Evolutionary conservation across 1,140 invertebrate species (phyloP).

Genomic region (Tribolium castaneum): DNA sequence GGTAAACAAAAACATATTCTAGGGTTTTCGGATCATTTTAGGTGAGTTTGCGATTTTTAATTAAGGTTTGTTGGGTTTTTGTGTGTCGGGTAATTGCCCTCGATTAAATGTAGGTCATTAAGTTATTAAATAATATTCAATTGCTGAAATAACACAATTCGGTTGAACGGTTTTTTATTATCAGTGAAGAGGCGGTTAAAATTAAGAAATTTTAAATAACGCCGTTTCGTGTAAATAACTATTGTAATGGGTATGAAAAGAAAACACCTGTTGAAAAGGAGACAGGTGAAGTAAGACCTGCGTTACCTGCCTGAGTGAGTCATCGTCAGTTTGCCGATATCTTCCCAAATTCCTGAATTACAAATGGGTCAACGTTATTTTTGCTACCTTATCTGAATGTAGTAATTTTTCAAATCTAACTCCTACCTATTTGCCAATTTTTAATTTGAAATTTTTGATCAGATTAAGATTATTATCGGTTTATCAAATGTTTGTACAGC

Average conservation of each 20-base stretch:
- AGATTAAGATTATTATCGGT: too few species aligned
- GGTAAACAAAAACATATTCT: slow-evolving; percentile 27
- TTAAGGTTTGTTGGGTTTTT: too few species aligned
- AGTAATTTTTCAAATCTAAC: too few species aligned
- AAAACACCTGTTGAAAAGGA: slow-evolving; percentile 25
- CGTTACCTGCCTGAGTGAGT: slow-evolving; percentile 10
- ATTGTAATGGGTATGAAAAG: too few species aligned
- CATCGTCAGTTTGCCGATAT: not conserved
- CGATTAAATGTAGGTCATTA: not conserved
- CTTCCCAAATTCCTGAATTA: too few species aligned
- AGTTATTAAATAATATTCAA: not conserved
- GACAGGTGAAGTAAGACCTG: slow-evolving; percentile 26
- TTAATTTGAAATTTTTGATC: too few species aligned
- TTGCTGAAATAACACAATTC: not conserved
- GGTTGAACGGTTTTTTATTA: not conserved
- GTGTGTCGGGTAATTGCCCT: too few species aligned
- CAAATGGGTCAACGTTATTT: too few species aligned
- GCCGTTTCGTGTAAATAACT: not conserved
- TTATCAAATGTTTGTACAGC: too few species aligned
- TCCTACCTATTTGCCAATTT: too few species aligned
- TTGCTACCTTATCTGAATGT: too few species aligned
- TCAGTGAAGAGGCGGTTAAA: not conserved
- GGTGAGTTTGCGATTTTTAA: not conserved
- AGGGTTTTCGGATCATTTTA: not conserved
- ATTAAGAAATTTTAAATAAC: not conserved